Evolutionary conservation across 2,888 invertebrate genomes (phyloP), one percentile per base, ranked within the genome.

Genomic region (Mythimna ferrago): DNA sequence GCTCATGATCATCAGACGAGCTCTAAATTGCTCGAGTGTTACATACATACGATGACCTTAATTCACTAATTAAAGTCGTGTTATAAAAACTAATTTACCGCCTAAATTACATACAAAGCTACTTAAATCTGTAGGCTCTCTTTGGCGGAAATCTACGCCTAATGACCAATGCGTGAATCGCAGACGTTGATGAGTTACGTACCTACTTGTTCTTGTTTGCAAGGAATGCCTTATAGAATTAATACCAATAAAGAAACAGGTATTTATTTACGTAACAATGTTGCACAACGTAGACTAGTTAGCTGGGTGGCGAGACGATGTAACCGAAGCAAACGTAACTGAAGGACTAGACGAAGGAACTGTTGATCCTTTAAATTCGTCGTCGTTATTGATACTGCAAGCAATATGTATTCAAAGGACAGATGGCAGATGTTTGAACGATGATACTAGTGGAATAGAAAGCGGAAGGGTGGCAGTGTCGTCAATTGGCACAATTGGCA

Each of bases 401-500:
- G 32, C 16, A 53, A 54, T 38, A 58, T 66, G 60, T 58, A 76
- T 78, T 66, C 66, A 71, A 84, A 85, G 83, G 81, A 83, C 86
- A 86, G 85, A 80, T 88, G 91, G 91, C 95, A 95, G 95, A 94
- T 95, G 94, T 92, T 92, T 86, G 82, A 82, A 85, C 84, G 88
- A 89, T 90, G 87, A 84, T 86, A 87, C 87, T 88, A 86, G 85
- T 82, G 75, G 87, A 87, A 92, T 93, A 93, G 92, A 94, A 95
- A 95, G 95, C 95, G 95, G 95, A 95, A 95, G 95, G 95, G 95
- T 95, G 95, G 92, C 93, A 89, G 93, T 90, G 90, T 89, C 91
- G 92, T 94, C 96, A 96, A 96, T 96, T 96, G 96, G 93, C 94
- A 91, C 96, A 96, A 96, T 96, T 96, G 96, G 91, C 90, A 91